Conservation (phyloP, 1,140 invertebrate species). For the Acromyrmex heyeri region DNA sequence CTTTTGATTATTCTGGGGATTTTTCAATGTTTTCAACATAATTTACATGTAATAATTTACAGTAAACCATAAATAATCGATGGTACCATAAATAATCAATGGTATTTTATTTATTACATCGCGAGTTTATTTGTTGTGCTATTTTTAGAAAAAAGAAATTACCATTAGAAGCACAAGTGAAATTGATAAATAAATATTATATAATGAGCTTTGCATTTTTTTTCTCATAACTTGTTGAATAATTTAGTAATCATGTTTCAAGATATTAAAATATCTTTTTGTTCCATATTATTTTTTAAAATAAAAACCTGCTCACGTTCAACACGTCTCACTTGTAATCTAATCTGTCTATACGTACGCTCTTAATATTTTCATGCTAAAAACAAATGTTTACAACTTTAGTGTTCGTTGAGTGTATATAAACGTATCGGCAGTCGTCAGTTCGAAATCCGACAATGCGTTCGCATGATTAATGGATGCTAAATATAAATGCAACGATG, state of each 20-base stretch:
- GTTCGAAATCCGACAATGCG: slow-evolving; percentile 34
- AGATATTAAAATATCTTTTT: background rate
- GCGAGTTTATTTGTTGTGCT: background rate
- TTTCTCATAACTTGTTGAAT: background rate
- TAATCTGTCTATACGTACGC: background rate
- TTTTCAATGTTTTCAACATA: no score
- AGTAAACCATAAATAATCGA: background rate
- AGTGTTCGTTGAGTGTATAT: slow-evolving; percentile 5
- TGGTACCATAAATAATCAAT: no score
- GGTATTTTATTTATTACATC: background rate
- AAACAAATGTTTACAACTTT: slow-evolving; percentile 46
- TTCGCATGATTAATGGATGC: slow-evolving; percentile 44
- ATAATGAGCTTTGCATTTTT: background rate
- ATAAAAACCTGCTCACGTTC: background rate
- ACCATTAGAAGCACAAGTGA: background rate
- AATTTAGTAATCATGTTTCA: background rate
- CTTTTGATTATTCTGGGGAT: background rate
- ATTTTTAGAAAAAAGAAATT: background rate
- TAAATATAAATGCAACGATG: slow-evolving; percentile 49
- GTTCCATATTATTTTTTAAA: background rate
- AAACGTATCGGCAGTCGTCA: slow-evolving; percentile 35
- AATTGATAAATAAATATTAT: background rate
- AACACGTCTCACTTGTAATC: background rate
- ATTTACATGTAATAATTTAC: background rate
- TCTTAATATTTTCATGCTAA: slow-evolving; percentile 1